A percentile compares a stretch with the other conserved stretches of the same genome.
phyloP scores from a whole-genome alignment of 2,113 vertebrate genomes.

The Hippocampus guttulatus region DNA sequence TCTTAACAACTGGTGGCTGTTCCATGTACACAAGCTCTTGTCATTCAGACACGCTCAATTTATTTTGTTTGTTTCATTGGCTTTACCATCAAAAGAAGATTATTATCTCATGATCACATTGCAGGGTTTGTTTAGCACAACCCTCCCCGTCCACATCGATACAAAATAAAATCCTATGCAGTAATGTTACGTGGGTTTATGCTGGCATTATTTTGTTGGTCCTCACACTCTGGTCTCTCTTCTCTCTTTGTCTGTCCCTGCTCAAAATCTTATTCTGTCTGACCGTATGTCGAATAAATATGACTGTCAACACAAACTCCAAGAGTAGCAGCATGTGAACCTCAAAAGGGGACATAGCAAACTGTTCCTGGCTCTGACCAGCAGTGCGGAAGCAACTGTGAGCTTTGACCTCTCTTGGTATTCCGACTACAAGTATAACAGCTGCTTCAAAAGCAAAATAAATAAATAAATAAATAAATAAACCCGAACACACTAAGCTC shows the following conservation, averaged over 20 bases:
- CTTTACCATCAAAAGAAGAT: background rate
- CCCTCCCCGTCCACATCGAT: background rate
- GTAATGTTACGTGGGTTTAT: background rate
- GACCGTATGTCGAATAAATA: background rate
- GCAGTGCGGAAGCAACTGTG: constrained; percentile 46
- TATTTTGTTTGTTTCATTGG: background rate
- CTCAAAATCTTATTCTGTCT: background rate
- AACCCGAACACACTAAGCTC: constrained; percentile 23
- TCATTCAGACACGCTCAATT: background rate
- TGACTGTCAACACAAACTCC: background rate
- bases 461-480: background rate
- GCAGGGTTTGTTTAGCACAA: background rate
- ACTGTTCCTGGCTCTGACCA: constrained; percentile 35
- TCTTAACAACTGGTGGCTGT: background rate
- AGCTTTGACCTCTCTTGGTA: constrained; percentile 45
- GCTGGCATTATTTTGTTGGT: background rate
- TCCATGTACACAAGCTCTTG: background rate
- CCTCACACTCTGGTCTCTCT: background rate
- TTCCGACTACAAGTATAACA: constrained; percentile 50
- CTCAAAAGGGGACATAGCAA: constrained; percentile 1
- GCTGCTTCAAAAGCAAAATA: constrained; percentile 42
- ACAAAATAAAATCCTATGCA: background rate
- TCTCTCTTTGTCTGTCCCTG: no score
- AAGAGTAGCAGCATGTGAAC: background rate
- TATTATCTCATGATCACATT: background rate